Conservation (phyloP, 2,113 vertebrate genomes). For the Ia io region DNA sequence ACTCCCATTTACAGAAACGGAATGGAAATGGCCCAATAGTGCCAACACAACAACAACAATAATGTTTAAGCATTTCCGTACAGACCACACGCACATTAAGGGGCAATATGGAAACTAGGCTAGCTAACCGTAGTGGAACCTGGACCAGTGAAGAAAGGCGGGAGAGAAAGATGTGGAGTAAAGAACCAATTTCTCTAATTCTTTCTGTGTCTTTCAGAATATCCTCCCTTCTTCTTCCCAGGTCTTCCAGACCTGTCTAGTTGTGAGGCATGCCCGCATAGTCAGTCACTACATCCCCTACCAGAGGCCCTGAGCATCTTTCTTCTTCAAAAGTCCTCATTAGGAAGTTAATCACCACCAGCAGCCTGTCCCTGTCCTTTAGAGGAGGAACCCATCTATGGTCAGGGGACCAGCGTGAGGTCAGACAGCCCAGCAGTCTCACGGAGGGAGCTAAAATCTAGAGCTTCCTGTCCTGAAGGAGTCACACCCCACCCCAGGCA, state of each 20-base stretch:
- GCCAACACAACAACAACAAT: not conserved
- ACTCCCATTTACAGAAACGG: not conserved
- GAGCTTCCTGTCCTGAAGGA: not conserved
- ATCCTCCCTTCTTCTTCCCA: not conserved
- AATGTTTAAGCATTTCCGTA: not conserved
- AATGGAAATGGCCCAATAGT: not conserved
- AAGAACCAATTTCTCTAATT: not conserved
- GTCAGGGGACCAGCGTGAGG: not conserved
- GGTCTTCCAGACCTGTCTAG: not conserved
- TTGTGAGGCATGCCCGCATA: not conserved
- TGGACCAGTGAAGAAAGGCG: not conserved
- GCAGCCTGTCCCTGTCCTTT: not conserved
- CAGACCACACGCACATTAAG: not conserved
- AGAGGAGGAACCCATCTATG: not conserved
- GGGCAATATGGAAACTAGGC: not conserved
- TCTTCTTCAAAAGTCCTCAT: not conserved
- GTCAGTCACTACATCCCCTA: not conserved
- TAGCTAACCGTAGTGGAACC: not conserved
- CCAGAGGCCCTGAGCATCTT: not conserved
- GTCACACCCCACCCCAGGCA: not conserved
- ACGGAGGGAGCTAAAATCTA: not conserved
- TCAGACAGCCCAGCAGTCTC: not conserved
- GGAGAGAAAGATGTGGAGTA: not conserved
- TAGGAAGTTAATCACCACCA: not conserved
- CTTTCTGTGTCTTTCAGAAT: not conserved